Evolutionary conservation across 2,797 vertebrate species (phyloP).

Genomic region (Notoglanidium macrostoma): DNA sequence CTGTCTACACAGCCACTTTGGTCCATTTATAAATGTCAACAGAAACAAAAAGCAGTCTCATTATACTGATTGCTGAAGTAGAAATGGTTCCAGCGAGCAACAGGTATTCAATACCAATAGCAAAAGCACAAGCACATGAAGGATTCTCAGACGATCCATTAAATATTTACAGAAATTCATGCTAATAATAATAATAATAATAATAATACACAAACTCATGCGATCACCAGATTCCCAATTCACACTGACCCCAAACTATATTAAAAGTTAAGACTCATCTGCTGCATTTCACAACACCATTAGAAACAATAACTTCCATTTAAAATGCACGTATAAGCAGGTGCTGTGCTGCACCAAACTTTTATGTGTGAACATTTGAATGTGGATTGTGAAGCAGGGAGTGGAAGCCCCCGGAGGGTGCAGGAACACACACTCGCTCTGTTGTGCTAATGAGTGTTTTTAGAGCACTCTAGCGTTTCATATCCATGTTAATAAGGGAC

Average conservation of each 20-base stretch:
- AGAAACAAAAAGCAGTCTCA: constrained; percentile 62
- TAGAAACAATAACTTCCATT: constrained; percentile 26
- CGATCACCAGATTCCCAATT: not conserved
- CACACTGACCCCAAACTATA: not conserved
- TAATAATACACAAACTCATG: not conserved
- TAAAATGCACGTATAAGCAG: constrained; percentile 64
- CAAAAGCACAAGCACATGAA: constrained; percentile 10
- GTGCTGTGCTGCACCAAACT: constrained; percentile 65
- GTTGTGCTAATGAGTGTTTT: constrained; percentile 81
- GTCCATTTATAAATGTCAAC: constrained; percentile 79
- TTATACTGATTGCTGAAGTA: constrained; percentile 30
- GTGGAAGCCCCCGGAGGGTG: constrained; percentile 67
- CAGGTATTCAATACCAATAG: constrained; percentile 8
- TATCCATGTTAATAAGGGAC: constrained; percentile 75
- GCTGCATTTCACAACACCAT: not conserved
- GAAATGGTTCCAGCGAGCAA: constrained; percentile 13
- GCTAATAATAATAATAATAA: constrained; percentile 20
- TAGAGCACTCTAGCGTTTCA: constrained; percentile 72
- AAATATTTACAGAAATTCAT: constrained; percentile 23
- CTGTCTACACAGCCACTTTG: constrained; percentile 56
- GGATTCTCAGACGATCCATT: constrained; percentile 13
- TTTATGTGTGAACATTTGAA: constrained; percentile 73
- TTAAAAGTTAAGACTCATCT: not conserved
- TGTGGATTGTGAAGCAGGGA: constrained; percentile 68
- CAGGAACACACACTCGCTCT: constrained; percentile 67